Evolutionary conservation across 2,888 invertebrate species (phyloP).

Genomic region (Gymnocheta viridis): DNA sequence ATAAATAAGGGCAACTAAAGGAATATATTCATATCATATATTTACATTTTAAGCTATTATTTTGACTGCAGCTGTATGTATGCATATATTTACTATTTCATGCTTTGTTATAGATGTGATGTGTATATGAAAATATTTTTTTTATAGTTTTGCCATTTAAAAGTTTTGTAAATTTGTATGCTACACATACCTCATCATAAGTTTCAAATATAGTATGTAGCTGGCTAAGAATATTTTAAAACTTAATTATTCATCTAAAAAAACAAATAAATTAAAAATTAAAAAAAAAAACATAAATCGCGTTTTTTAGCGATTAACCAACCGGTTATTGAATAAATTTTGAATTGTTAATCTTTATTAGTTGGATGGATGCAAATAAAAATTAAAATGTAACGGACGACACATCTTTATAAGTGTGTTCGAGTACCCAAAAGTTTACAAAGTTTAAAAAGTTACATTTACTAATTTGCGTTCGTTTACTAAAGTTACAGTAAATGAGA

Average conservation of each 20-base stretch:
- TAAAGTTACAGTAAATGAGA: too few species aligned
- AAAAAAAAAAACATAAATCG: too few species aligned
- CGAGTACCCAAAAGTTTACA: too few species aligned
- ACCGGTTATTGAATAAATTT: conserved; percentile 11
- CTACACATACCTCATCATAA: conserved; percentile 8
- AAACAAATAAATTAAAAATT: too few species aligned
- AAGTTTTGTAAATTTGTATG: conserved; percentile 11
- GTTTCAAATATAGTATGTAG: conserved; percentile 12
- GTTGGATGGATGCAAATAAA: background rate
- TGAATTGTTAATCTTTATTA: background rate
- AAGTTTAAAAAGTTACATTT: too few species aligned
- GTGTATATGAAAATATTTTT: background rate
- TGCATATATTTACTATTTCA: background rate
- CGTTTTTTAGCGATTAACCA: conserved; percentile 20
- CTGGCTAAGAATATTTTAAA: background rate
- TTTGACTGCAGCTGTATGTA: background rate
- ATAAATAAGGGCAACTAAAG: too few species aligned
- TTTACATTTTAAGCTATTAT: background rate
- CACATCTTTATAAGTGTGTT: too few species aligned
- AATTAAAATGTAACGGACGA: background rate
- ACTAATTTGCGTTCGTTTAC: too few species aligned
- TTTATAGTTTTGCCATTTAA: background rate
- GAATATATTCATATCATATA: too few species aligned
- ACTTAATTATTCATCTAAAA: background rate
- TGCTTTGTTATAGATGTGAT: background rate